Conservation (phyloP, 2,888 invertebrate genomes). For the Melolontha melolontha region DNA sequence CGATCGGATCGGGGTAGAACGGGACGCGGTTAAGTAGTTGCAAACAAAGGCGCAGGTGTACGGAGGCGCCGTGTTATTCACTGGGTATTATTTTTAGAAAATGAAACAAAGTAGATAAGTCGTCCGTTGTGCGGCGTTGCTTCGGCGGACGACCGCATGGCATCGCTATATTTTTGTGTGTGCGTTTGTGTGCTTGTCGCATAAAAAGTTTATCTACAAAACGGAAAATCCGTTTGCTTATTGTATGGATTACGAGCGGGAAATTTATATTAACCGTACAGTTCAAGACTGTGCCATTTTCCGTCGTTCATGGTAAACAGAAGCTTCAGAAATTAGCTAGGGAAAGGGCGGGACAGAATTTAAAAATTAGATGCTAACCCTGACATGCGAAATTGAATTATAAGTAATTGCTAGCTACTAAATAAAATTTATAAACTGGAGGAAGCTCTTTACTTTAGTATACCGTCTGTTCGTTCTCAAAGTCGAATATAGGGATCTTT, state of each 20-base stretch:
- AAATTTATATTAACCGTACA: constrained; percentile 38
- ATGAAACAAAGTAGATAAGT: constrained; percentile 63
- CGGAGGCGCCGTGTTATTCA: constrained; percentile 58
- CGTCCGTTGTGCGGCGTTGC: constrained; percentile 50
- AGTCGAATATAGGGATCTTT: no score
- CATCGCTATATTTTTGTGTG: background rate
- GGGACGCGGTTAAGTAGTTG: constrained; percentile 54
- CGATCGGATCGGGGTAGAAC: constrained; percentile 28
- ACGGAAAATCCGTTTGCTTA: constrained; percentile 41
- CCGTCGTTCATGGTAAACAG: background rate
- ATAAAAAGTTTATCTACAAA: constrained; percentile 48
- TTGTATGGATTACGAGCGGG: constrained; percentile 38
- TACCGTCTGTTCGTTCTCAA: no score
- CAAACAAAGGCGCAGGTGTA: constrained; percentile 60
- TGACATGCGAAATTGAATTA: no score
- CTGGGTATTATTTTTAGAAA: constrained; percentile 63
- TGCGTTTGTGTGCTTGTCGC: constrained; percentile 41
- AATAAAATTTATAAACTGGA: no score
- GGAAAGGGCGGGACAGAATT: no score
- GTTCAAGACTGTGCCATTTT: constrained; percentile 20
- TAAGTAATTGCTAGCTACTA: no score
- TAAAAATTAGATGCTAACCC: no score
- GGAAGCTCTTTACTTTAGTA: no score
- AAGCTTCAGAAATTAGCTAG: no score
- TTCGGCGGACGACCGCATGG: constrained; percentile 23